Base-by-base conservation (phyloP, 2,888 invertebrate species). In the Onchidella celtica region DNA sequence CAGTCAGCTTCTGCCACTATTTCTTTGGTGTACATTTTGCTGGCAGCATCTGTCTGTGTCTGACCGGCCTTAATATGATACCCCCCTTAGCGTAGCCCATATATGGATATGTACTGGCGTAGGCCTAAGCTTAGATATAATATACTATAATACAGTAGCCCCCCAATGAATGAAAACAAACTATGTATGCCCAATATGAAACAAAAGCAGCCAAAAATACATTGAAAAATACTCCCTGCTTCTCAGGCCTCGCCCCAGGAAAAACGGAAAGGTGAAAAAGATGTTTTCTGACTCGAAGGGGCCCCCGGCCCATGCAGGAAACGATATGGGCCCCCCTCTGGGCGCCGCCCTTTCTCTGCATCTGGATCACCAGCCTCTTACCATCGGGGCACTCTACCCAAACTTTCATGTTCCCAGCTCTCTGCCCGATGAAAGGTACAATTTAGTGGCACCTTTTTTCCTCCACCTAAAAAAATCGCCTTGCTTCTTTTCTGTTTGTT, bases 211-310 rank as follows among this genome's bases (percentile, higher is more conserved):
- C n/a, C n/a, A n/a, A n/a, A n/a, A 73, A 61, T 73, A 57, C 73
- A 73, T 59, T 73, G 59, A 47, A 77, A 66, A 40, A 68, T 77
- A 57, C 73, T 69, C 68, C 68, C 66, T 74, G 59, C 34, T 68
- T 75, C 74, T 81, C 68, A 76, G 76, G 75, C 81, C 76, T 29
- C 69, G 76, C 29, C 81, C 79, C 66, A 73, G 79, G 73, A 79
- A 79, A 79, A 79, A 79, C 65, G 79, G 73, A 40, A 79, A 79
- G 73, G 73, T 79, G 79, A 79, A 79, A 79, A 79, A 79, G 79
- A 73, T 79, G 79, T 55, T 73, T 66, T 66, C 79, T 55, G 79
- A 79, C 66, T 24, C 29, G 63, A 79, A 79, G 65, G 75, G 75
- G 65, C 40, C 77, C 66, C 77, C 66, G 65, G 32, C 77, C 77